Evolutionary conservation across 2,888 invertebrate genomes (phyloP).

Genomic region (Liopterus haemorrhoidalis): DNA sequence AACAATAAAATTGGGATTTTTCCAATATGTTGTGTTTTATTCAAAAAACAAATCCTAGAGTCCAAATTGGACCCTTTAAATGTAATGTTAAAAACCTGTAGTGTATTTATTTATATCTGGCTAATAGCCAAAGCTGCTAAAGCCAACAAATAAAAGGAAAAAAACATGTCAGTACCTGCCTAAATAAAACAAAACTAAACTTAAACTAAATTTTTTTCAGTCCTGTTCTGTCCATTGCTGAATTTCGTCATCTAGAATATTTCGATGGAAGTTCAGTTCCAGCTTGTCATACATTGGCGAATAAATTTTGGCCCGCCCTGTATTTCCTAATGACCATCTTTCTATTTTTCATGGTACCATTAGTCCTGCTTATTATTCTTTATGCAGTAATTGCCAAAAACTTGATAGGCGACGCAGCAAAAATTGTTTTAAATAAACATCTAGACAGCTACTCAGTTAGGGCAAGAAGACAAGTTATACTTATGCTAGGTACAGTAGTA

Average conservation of each 20-base stretch:
- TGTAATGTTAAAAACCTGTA: too few relatives aligned
- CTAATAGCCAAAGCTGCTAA: too few relatives aligned
- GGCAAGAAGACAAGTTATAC: slow-evolving; percentile 74
- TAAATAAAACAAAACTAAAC: too few relatives aligned
- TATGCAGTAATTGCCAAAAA: slow-evolving; percentile 81
- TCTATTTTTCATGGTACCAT: slow-evolving; percentile 74
- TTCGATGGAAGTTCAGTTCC: slow-evolving; percentile 64
- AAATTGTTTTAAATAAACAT: slow-evolving; percentile 64
- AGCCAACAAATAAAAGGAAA: too few relatives aligned
- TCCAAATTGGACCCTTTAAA: too few relatives aligned
- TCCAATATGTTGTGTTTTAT: too few relatives aligned
- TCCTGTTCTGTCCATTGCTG: slow-evolving; percentile 71
- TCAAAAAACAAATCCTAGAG: too few relatives aligned
- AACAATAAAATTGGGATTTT: too few relatives aligned
- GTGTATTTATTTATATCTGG: too few relatives aligned
- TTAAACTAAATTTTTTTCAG: slow-evolving; percentile 59
- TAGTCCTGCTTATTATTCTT: slow-evolving; percentile 69
- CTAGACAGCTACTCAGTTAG: slow-evolving; percentile 64
- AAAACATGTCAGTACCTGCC: too few relatives aligned
- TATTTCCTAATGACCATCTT: slow-evolving; percentile 75
- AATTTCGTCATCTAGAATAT: slow-evolving; percentile 62
- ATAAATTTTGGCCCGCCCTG: slow-evolving; percentile 67
- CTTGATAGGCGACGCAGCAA: slow-evolving; percentile 64
- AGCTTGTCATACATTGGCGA: slow-evolving; percentile 74
- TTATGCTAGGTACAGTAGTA: slow-evolving; percentile 83